Conservation (phyloP, 2,113 vertebrate species). For the Festucalex cinctus region DNA sequence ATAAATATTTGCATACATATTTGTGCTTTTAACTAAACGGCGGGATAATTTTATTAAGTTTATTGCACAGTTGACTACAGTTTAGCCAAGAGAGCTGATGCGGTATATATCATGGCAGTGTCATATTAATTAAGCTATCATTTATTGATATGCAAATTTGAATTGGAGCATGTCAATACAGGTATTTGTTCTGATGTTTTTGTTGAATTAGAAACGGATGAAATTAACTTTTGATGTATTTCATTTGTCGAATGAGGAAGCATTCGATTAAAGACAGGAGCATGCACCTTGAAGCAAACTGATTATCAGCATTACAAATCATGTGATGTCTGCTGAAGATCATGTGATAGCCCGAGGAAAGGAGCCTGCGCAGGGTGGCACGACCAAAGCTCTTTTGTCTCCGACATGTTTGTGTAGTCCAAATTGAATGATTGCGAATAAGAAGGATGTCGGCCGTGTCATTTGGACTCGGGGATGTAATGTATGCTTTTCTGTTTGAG, state of each 20-base stretch:
- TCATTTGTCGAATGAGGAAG: neutral
- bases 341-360: slow-evolving; percentile 44
- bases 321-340: slow-evolving; percentile 51
- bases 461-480: neutral
- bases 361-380: slow-evolving; percentile 1
- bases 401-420: slow-evolving; percentile 3
- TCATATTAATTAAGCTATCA: neutral
- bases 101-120: neutral
- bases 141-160: neutral
- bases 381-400: slow-evolving; percentile 16
- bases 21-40: slow-evolving; percentile 6
- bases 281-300: slow-evolving; percentile 33
- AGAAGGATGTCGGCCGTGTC: neutral
- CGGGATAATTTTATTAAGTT: neutral
- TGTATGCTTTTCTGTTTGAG: slow-evolving; percentile 9
- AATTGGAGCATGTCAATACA: neutral
- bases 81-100: neutral
- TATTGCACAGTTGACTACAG: neutral
- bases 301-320: slow-evolving; percentile 54
- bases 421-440: slow-evolving; percentile 8
- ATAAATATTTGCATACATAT: slow-evolving; percentile 14
- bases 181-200: neutral
- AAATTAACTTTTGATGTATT: neutral
- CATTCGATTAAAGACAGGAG: slow-evolving; percentile 6
- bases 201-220: neutral